Base-by-base conservation (phyloP, 2,888 invertebrate species). In the Biston stratarius region DNA sequence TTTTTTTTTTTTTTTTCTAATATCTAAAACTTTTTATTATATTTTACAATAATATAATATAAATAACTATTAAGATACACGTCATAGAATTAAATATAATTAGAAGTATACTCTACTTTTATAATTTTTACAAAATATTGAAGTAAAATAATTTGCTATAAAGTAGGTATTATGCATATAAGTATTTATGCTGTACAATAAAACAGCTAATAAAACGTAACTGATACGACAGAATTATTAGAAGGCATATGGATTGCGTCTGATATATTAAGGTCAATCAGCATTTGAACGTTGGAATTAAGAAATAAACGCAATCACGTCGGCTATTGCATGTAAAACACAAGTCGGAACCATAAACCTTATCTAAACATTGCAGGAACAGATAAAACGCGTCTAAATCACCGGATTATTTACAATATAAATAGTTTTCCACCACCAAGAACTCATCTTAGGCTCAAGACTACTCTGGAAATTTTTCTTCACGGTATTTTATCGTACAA, bases 371-470 rank as follows among this genome's bases (percentile, higher is more conserved):
- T 70, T 63, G 45, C 69, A 40, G 45, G 64, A 66, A 63, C 63
- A 72, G 57, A 76, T 75, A 76, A 72, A 74, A 72, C 52, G 61
- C 58, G 53, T 68, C 47, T 69, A 70, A 73, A 76, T 80, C 73
- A 64, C 66, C 64, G 64, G 74, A 77, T 67, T 76, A 70, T 81
- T 74, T 74, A 77, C 64, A 69, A 75, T 81, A 77, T 78, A 83
- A 81, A 81, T 79, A 77, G 75, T 77, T 77, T 69, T 72, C 74
- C 70, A 77, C 80, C 80, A 80, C 72, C 75, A 74, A 73, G 72
- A 76, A 74, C 68, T 73, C 74, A 78, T 77, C 74, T 40, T 74
- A 71, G 74, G 74, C 76, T 74, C 55, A 49, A 9, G 14, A 45
- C 67, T 75, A 70, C 74, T 77, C 74, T 77, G 70, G 72, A 75